Percentiles rank a stretch among this genome's conserved stretches.
Conservation (phyloP, 2,113 vertebrate genomes). For the Eptesicus fuscus region DNA sequence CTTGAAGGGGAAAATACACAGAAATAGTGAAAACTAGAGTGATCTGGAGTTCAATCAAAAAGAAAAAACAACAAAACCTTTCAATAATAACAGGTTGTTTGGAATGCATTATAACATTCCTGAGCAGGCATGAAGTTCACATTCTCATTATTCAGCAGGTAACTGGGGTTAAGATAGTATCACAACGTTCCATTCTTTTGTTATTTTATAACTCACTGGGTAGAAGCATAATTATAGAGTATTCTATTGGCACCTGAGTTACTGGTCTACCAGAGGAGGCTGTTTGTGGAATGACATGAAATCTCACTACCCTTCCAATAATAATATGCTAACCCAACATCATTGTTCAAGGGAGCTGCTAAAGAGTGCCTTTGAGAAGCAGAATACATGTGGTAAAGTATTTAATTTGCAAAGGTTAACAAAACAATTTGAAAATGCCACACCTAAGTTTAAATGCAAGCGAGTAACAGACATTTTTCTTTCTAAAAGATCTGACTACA, state of each 20-base stretch:
- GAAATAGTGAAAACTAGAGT: neutral
- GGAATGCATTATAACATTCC: neutral
- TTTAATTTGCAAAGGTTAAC: neutral
- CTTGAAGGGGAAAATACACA: neutral
- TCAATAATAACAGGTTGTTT: neutral
- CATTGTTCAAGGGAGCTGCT: neutral
- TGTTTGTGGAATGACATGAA: accelerated
- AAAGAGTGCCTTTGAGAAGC: accelerated
- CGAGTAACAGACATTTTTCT: neutral
- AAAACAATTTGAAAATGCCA: too few species aligned
- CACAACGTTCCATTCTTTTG: neutral
- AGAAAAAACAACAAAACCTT: neutral
- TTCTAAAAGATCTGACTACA: neutral
- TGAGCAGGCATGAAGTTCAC: neutral
- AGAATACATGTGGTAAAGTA: accelerated
- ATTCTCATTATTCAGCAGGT: neutral
- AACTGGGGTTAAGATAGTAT: neutral
- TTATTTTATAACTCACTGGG: neutral
- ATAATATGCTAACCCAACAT: neutral
- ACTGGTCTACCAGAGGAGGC: too few species aligned
- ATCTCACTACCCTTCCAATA: accelerated
- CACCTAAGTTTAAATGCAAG: neutral
- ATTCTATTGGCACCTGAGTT: accelerated
- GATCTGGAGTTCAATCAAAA: neutral
- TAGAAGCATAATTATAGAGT: neutral